Percentiles rank a stretch among this genome's conserved stretches.
These are phyloP conservation scores for Parnassius smintheus DNA, from an alignment of 2,888 invertebrate genomes.

Conservation along the genomic window DNA sequence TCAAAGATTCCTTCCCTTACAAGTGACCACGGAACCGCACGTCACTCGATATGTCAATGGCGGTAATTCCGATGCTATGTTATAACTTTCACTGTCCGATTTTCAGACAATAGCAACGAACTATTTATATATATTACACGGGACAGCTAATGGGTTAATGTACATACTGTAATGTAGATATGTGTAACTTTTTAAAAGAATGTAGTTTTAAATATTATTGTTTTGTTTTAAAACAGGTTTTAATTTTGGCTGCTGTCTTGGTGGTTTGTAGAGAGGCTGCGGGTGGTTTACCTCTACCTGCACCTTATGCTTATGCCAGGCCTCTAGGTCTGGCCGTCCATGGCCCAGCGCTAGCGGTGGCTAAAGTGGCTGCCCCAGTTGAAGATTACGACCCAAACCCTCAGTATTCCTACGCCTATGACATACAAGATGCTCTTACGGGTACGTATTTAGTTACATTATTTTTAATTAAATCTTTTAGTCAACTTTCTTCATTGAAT, in stretches of 20 bases:
- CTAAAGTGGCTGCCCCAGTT: slow-evolving; percentile 64
- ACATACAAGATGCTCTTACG: slow-evolving; percentile 84
- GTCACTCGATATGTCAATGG: too few relatives aligned
- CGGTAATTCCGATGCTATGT: too few relatives aligned
- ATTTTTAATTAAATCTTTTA: too few relatives aligned
- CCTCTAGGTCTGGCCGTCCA: slow-evolving; percentile 53
- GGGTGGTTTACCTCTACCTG: slow-evolving; percentile 43
- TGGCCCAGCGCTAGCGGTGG: slow-evolving; percentile 39
- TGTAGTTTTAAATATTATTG: neutral
- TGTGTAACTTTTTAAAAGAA: too few relatives aligned
- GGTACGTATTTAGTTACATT: slow-evolving; percentile 60
- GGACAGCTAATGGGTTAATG: too few relatives aligned
- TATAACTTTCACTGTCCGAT: too few relatives aligned
- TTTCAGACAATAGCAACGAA: too few relatives aligned
- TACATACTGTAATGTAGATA: too few relatives aligned
- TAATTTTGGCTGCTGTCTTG: slow-evolving; percentile 58
- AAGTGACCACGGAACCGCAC: too few relatives aligned
- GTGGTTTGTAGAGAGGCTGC: slow-evolving; percentile 55
- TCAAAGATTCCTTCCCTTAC: too few relatives aligned
- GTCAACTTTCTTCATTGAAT: too few relatives aligned
- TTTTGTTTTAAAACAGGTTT: slow-evolving; percentile 43
- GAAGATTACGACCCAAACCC: slow-evolving; percentile 83
- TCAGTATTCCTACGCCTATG: slow-evolving; percentile 85
- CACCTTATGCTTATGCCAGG: slow-evolving; percentile 37
- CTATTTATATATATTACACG: too few relatives aligned